A percentile compares a stretch with the other conserved stretches of the same genome.
Evolutionary conservation across 2,888 invertebrate species (phyloP).

Genomic region (Lithophane socia): DNA sequence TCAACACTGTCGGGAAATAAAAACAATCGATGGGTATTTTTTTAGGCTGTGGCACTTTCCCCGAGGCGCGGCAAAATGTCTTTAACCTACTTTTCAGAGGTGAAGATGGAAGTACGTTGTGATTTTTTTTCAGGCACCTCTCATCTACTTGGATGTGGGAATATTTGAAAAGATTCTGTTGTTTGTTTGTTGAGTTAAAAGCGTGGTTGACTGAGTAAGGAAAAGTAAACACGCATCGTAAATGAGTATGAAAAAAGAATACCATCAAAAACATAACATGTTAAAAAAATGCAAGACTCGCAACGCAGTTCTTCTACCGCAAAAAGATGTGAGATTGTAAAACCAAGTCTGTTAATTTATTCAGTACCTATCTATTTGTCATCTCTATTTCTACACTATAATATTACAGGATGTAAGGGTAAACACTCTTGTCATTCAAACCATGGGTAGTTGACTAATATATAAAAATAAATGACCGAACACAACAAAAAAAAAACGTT

Average conservation of each 20-base stretch:
- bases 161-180: conserved; percentile 18
- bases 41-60: conserved; percentile 40
- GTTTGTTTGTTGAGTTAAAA: conserved; percentile 21
- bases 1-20: not conserved
- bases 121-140: conserved; percentile 29
- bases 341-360: no score
- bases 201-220: not conserved
- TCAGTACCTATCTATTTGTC: no score
- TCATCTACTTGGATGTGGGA: conserved; percentile 10
- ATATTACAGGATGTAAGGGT: no score
- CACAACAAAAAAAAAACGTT: no score
- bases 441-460: no score
- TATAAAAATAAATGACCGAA: no score
- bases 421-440: no score
- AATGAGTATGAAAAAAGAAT: not conserved
- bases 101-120: conserved; percentile 35
- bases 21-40: conserved; percentile 8
- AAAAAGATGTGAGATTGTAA: no score
- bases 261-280: no score
- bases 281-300: no score
- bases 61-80: conserved; percentile 41
- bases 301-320: no score
- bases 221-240: not conserved
- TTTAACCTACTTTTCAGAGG: conserved; percentile 55
- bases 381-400: no score